phyloP scores from a whole-genome alignment of 2,797 vertebrate genomes.

The Nannoperca obscura region DNA sequence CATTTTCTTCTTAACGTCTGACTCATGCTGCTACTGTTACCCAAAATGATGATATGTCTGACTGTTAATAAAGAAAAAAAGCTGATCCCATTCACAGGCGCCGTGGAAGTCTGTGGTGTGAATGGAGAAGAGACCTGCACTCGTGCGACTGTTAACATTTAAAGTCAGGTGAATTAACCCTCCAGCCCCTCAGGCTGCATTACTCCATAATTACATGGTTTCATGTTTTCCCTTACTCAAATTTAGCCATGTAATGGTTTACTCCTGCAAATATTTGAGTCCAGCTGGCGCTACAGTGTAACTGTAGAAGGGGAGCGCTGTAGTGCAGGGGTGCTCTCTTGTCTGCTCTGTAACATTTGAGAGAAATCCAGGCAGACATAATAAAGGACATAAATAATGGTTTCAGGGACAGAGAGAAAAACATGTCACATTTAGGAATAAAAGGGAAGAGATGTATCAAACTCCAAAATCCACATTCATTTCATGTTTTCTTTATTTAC shows the following conservation, averaged over 20 bases:
- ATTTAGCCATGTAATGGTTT: conserved; percentile 75
- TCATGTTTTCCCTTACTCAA: conserved; percentile 71
- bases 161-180: conserved; percentile 64
- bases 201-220: conserved; percentile 76
- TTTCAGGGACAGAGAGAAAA: conserved; percentile 21
- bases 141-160: conserved; percentile 54
- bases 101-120: conserved; percentile 25
- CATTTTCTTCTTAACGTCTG: conserved; percentile 31
- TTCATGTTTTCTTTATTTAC: background rate
- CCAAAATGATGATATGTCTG: conserved; percentile 53
- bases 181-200: conserved; percentile 55
- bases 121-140: conserved; percentile 35
- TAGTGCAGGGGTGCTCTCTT: background rate
- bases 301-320: conserved; percentile 52
- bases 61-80: conserved; percentile 36
- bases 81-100: conserved; percentile 43
- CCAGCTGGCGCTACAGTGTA: conserved; percentile 64
- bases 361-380: conserved; percentile 38
- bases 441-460: background rate
- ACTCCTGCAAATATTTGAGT: conserved; percentile 62
- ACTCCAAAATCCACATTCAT: conserved; percentile 13
- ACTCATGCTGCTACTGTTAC: conserved; percentile 62
- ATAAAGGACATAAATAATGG: too few relatives aligned
- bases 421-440: conserved; percentile 18
- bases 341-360: conserved; percentile 17